A percentile compares a stretch with the other conserved stretches of the same genome.
Conservation (phyloP, 1,140 invertebrate genomes). For the Saccostrea echinata region DNA sequence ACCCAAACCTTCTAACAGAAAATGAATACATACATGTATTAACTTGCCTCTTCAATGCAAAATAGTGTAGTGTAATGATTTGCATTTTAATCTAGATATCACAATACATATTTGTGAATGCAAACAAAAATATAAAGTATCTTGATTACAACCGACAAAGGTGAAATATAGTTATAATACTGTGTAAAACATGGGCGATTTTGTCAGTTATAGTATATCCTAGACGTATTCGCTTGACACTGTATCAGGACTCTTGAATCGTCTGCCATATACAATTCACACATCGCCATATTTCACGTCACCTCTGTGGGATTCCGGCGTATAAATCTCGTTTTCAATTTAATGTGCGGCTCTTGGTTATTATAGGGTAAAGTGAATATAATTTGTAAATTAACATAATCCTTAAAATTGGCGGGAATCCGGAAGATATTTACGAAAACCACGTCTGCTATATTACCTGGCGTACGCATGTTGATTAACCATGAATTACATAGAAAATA, state of each 20-base stretch:
- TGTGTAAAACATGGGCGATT: not conserved
- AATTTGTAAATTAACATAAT: conserved; percentile 38
- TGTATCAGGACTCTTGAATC: not conserved
- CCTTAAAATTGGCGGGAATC: conserved; percentile 38
- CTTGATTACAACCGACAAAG: not conserved
- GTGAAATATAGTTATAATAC: conserved; percentile 2
- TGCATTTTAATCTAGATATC: not conserved
- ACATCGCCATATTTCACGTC: conserved; percentile 21
- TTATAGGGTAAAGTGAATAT: conserved; percentile 21
- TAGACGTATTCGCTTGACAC: not conserved
- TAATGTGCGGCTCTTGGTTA: conserved; percentile 26
- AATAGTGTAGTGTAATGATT: too few relatives aligned
- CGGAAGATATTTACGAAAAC: not conserved
- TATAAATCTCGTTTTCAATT: conserved; percentile 29
- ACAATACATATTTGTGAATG: not conserved
- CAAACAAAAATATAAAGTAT: not conserved
- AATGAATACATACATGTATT: too few relatives aligned
- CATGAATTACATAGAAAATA: not conserved
- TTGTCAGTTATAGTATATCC: not conserved
- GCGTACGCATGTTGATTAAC: not conserved
- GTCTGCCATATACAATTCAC: conserved; percentile 28
- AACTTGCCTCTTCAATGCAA: too few relatives aligned
- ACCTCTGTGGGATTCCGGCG: not conserved
- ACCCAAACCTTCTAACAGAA: too few relatives aligned
- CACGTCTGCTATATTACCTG: conserved; percentile 20